Base-by-base conservation (phyloP, 2,888 invertebrate genomes). In the Gari tellinella region DNA sequence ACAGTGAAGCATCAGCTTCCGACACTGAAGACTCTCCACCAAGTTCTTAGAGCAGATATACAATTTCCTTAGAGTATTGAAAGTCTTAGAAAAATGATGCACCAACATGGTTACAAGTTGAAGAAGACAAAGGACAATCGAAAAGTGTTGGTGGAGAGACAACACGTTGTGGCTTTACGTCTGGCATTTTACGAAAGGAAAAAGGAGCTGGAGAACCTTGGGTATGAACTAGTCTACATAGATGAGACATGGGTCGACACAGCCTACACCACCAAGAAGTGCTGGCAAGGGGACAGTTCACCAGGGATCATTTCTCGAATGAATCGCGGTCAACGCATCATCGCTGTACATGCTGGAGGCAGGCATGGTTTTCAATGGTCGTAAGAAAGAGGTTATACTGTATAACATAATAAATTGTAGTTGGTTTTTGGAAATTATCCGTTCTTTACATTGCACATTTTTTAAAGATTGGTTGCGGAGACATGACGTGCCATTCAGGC, bases 191-290 rank as follows among this genome's bases (percentile, higher is more conserved):
- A 66, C 17, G 1, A 23, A 17, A 40, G 25, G 23, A 65, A 51
- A 40, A 51, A 66, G 17, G 51, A 70, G 3, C 37, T 66, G 7
- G 45, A 58, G 49, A 51, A 66, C 12, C 26, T 10, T 1, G 31
- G 63, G 60, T 5, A 38, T 23, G 2, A 8, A 49, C 12, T 75
- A 4, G 57, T 70, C 0, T 67, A 63, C 41, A 51, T 72, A 1
- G 64, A 72, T 25, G 69, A 69, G 25, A 64, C 61, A 2, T 69
- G 61, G 65, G 41, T 69, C n/a, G n/a, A 0, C 66, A 69, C 45
- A 67, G 64, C 61, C 1, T 70, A 64, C 43, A 51, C 53, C 0
- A 41, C 48, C 4, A 63, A 72, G 19, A 19, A n/a, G 46, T 76
- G 76, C 23, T 67, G 70, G 67, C 67, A 76, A 23, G 46, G 26